Base-by-base conservation (phyloP, 2,888 invertebrate genomes). In the Rotaria macrura region DNA sequence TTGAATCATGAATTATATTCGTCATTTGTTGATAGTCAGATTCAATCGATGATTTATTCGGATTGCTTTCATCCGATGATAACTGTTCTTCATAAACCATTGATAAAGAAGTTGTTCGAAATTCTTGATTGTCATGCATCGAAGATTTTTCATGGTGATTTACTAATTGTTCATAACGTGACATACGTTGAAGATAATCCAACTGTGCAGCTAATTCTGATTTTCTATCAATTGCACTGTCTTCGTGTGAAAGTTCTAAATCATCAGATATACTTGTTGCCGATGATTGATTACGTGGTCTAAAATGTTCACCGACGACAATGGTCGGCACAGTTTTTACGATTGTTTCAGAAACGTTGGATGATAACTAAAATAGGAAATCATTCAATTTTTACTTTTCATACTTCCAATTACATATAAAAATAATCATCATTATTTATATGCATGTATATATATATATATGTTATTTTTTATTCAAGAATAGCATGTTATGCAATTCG, bases 181-280 rank as follows among this genome's bases (percentile, higher is more conserved):
- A 79, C 79, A 79, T 79, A n/a, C 79, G 79, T 79, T n/a, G 40
- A 43, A 79, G 43, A 43, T 79, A 79, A 79, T 79, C 79, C 43
- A 79, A 43, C 43, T 79, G 79, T 14, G 79, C 79, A 40, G 79
- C 79, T 43, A 79, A n/a, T 79, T 79, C 79, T 43, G 9, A 25
- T 43, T 23, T 40, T 43, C 17, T 40, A 43, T 79, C 79, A 12
- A 0, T 6, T 1, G 43, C 12, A 43, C 25, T 25, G 14, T 79
- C 79, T 43, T 43, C 79, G 25, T 40, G 40, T 79, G 79, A 79
- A 43, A 43, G 14, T 0, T 43, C 79, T 43, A 23, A 23, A 43
- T 79, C 79, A 43, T 79, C 79, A 10, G 43, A 43, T 25, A 79
- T 79, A 25, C 43, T 43, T 25, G 79, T 40, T 5, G 12, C n/a